Evolutionary conservation across 2,797 vertebrate species (phyloP), one percentile per base, ranked within the genome.

Genomic region (Rhinoraja longicauda): DNA sequence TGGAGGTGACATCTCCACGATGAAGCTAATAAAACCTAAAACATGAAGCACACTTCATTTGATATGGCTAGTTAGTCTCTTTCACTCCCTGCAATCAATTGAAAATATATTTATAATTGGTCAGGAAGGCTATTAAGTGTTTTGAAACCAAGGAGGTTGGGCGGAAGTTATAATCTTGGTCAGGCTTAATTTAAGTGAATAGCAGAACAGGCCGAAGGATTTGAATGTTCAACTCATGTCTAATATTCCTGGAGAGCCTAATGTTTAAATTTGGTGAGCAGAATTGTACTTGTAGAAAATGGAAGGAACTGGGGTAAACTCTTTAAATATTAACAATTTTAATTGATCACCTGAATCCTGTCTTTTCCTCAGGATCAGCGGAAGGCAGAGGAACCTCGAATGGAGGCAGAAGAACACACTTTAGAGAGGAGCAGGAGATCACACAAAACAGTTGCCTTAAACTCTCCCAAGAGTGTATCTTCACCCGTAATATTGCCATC

Each of bases 361-460:
- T 70, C 70, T 91, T 57, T 75, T 73, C 90, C 0, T 73, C 39
- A 92, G 90, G 90, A 92, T 2, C 97, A 98, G 97, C 97, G 97
- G 94, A 98, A 98, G 94, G 95, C 97, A 0, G 97, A 98, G 90
- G 98, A 98, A 93, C 95, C 96, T 29, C 95, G 95, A 10, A 95
- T 96, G 95, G 97, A 98, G 94, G 95, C 97, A 59, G 97, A 98
- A 94, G 97, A 98, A 15, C 96, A 97, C 0, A 94, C 96, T 93
- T 96, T 96, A 0, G 97, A 99, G 94, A 97, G 97, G 96, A 96
- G 96, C 19, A 98, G 98, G 96, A 95, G 95, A 93, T 95, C 95
- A 96, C 94, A 96, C 97, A 97, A 99, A 98, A 96, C 97, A 96
- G 95, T 98, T 97, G 96, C 97, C 97, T 94, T 99, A 98, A 96